A percentile compares a stretch with the other conserved stretches of the same genome.
phyloP scores from a whole-genome alignment of 1,140 invertebrate genomes.

The Lasioglossum baleicum region DNA sequence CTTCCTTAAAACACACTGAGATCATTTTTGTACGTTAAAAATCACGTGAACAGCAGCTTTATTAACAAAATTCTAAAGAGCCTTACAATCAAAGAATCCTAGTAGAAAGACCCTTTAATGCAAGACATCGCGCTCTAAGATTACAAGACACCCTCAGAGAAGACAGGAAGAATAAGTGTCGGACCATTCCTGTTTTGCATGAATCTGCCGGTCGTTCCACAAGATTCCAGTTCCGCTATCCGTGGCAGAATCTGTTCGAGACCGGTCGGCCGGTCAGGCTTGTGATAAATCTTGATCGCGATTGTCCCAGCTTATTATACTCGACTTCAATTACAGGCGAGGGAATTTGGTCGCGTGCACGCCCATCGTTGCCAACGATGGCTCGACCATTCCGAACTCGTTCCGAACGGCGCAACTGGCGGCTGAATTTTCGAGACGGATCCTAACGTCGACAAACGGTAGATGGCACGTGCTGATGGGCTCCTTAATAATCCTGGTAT shows the following conservation, averaged over 20 bases:
- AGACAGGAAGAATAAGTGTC: no score
- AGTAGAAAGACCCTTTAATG: no score
- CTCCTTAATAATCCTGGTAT: conserved; percentile 67
- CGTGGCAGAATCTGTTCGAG: neutral
- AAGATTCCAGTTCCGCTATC: neutral
- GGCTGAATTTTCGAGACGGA: conserved; percentile 26
- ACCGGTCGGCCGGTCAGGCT: neutral
- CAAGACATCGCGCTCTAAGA: no score
- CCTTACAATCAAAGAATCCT: no score
- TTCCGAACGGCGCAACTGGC: neutral
- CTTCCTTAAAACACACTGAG: no score
- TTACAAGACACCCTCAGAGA: neutral
- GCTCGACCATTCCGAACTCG: neutral
- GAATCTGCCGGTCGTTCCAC: neutral
- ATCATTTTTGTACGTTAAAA: no score
- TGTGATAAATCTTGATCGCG: neutral
- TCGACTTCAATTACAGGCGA: conserved; percentile 23
- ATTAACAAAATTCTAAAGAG: no score
- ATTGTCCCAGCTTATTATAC: conserved; percentile 3
- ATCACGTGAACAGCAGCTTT: no score
- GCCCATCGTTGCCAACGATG: neutral
- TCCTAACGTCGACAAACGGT: conserved; percentile 39
- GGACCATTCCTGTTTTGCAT: neutral
- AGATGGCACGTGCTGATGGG: conserved; percentile 54
- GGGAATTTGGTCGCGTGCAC: neutral